These are phyloP conservation scores for Pemphredon lugubris DNA, from an alignment of 2,888 invertebrate species.

Conservation along the genomic window DNA sequence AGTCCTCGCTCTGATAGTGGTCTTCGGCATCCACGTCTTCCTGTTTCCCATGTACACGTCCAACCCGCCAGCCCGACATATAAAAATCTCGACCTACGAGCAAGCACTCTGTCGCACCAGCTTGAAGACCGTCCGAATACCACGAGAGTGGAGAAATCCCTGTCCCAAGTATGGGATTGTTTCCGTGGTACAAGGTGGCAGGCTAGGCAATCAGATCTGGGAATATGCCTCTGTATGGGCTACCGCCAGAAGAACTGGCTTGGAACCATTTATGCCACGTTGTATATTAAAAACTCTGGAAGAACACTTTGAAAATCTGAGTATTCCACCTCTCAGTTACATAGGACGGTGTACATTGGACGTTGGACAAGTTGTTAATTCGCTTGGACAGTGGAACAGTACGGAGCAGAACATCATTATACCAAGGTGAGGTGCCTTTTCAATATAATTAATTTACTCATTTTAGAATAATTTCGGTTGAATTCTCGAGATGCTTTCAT, in stretches of 20 bases:
- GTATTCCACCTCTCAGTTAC: slow-evolving; percentile 83
- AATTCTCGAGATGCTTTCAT: too few relatives aligned
- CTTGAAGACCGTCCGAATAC: slow-evolving; percentile 76
- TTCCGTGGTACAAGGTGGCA: slow-evolving; percentile 77
- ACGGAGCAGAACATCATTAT: slow-evolving; percentile 84
- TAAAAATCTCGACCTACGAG: slow-evolving; percentile 82
- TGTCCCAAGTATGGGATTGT: slow-evolving; percentile 78
- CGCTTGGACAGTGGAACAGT: slow-evolving; percentile 83
- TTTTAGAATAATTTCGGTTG: too few relatives aligned
- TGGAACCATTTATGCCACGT: slow-evolving; percentile 78
- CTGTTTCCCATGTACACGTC: slow-evolving; percentile 83
- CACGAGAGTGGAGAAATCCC: slow-evolving; percentile 74
- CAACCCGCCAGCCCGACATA: slow-evolving; percentile 76
- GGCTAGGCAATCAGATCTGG: slow-evolving; percentile 80
- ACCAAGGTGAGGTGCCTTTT: slow-evolving; percentile 77
- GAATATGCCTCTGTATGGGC: slow-evolving; percentile 80
- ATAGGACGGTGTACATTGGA: slow-evolving; percentile 83
- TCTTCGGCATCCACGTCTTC: slow-evolving; percentile 84
- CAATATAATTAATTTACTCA: not conserved
- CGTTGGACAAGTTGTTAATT: slow-evolving; percentile 81
- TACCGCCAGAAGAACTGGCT: slow-evolving; percentile 76
- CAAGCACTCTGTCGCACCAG: slow-evolving; percentile 83
- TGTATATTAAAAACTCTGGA: slow-evolving; percentile 82
- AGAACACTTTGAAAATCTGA: slow-evolving; percentile 83
- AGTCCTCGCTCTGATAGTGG: slow-evolving; percentile 83